These are phyloP conservation scores for Tokudaia tokunoshimensis DNA, from an alignment of 2,797 vertebrate genomes.

Conservation along the genomic window DNA sequence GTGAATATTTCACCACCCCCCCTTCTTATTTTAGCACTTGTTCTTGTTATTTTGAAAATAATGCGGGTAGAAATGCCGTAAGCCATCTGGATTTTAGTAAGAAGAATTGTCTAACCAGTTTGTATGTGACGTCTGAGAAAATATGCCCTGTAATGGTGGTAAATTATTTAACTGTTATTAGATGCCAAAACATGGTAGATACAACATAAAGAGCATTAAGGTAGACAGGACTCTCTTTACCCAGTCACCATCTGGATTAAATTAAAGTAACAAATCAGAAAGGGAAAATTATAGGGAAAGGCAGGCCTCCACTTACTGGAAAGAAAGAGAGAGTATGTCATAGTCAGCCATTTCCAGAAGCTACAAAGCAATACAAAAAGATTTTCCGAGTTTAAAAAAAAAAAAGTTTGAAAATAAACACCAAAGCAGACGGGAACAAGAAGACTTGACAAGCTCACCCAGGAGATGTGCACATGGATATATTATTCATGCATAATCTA, in stretches of 20 bases:
- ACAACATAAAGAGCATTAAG: constrained; percentile 27
- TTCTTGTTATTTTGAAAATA: constrained; percentile 74
- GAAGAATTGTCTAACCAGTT: constrained; percentile 48
- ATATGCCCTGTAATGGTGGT: constrained; percentile 53
- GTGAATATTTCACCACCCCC: not conserved
- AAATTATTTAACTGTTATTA: constrained; percentile 78
- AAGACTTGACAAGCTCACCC: constrained; percentile 76
- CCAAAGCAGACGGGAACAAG: constrained; percentile 47
- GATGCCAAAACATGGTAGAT: constrained; percentile 27
- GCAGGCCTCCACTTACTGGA: not conserved
- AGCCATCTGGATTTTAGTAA: constrained; percentile 48
- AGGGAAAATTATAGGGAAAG: constrained; percentile 42
- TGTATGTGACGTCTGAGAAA: constrained; percentile 53
- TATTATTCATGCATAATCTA: constrained; percentile 81
- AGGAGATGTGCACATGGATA: constrained; percentile 61
- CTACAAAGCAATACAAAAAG: constrained; percentile 62
- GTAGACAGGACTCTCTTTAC: constrained; percentile 48
- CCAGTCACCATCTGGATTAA: constrained; percentile 45
- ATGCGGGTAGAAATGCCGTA: not conserved
- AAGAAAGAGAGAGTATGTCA: not conserved
- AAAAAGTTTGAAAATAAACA: constrained; percentile 73
- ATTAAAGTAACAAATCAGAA: constrained; percentile 79
- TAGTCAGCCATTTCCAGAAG: constrained; percentile 39
- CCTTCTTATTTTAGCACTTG: constrained; percentile 37
- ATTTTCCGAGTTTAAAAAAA: constrained; percentile 19